Evolutionary conservation across 1,140 invertebrate species (phyloP).

Genomic region (Drosophila repleta): DNA sequence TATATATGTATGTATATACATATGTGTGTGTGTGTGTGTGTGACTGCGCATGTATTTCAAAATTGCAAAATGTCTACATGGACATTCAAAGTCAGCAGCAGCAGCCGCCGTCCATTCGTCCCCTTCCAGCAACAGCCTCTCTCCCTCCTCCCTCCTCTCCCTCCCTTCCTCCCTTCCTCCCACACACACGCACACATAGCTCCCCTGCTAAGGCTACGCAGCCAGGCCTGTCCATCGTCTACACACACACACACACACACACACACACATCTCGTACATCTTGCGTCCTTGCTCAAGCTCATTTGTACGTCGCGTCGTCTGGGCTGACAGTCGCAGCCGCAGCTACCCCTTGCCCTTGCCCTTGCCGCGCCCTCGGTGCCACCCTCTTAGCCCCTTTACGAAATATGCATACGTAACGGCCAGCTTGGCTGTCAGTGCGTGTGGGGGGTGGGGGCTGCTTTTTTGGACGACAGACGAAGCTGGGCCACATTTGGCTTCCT

Average conservation of each 20-base stretch:
- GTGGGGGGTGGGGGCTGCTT: constrained; percentile 9
- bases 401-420: constrained; percentile 80
- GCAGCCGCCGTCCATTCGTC: constrained; percentile 38
- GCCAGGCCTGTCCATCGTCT: constrained; percentile 27
- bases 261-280: constrained; percentile 58
- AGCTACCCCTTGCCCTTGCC: not conserved
- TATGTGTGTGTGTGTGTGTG: constrained; percentile 40
- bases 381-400: constrained; percentile 6
- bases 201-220: not conserved
- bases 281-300: constrained; percentile 79
- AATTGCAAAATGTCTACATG: constrained; percentile 81
- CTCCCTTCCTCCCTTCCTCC: not conserved
- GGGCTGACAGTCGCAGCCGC: constrained; percentile 13
- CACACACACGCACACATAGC: not conserved
- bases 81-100: constrained; percentile 69
- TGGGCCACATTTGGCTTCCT: constrained; percentile 80
- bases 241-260: constrained; percentile 13
- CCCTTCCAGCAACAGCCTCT: not conserved
- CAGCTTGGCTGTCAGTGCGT: constrained; percentile 32
- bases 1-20: not conserved
- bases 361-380: not conserved
- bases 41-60: constrained; percentile 76
- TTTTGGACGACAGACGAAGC: constrained; percentile 54
- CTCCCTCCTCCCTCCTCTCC: too few species aligned
- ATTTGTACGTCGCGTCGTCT: constrained; percentile 61